Conservation (phyloP, 2,888 invertebrate species). For the Spicauda simplicius region DNA sequence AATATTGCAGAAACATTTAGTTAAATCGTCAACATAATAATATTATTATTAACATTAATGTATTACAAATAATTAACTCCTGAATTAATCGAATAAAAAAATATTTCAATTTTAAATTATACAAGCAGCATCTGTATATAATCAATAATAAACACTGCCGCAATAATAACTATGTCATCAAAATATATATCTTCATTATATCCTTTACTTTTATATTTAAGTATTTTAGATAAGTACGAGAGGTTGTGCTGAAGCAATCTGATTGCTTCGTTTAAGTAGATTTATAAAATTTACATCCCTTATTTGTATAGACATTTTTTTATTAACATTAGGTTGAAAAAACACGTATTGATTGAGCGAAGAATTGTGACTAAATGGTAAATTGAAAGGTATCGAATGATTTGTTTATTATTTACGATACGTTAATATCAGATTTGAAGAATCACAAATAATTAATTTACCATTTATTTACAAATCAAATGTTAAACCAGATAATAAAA, state of each 20-base stretch:
- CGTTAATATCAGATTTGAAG: not conserved
- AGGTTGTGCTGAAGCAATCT: constrained; percentile 76
- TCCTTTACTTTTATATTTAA: not conserved
- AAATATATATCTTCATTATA: not conserved
- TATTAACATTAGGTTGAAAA: not conserved
- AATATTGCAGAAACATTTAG: too few species aligned
- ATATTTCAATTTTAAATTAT: too few species aligned
- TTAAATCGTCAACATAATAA: too few species aligned
- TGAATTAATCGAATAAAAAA: too few species aligned
- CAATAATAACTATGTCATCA: not conserved
- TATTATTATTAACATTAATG: too few species aligned
- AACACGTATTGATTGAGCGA: not conserved
- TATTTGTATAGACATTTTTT: constrained; percentile 43
- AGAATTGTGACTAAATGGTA: constrained; percentile 10
- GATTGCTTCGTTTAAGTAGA: constrained; percentile 64
- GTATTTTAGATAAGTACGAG: not conserved
- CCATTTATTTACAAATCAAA: constrained; percentile 2
- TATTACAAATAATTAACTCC: too few species aligned
- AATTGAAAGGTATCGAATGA: not conserved
- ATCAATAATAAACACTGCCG: too few species aligned
- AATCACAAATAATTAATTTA: not conserved
- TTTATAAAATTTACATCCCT: constrained; percentile 39
- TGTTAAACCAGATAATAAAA: too few species aligned
- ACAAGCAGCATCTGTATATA: too few species aligned
- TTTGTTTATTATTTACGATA: too few species aligned